A percentile compares a stretch with the other conserved stretches of the same genome.
phyloP scores from a whole-genome alignment of 2,888 invertebrate genomes.

The Epinotia ramella region DNA sequence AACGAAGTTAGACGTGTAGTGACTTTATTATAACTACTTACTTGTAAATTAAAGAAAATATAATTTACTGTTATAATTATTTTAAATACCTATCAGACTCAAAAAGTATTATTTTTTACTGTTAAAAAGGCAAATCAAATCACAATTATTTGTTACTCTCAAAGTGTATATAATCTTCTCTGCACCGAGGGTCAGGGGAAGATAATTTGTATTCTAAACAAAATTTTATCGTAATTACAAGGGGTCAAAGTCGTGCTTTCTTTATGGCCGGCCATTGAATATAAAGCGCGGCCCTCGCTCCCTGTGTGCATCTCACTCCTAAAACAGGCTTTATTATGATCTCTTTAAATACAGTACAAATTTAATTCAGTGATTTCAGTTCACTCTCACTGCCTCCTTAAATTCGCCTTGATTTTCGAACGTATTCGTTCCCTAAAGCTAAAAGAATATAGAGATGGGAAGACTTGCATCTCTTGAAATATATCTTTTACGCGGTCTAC shows the following conservation, averaged over 20 bases:
- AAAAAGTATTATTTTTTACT: neutral
- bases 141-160: conserved; percentile 40
- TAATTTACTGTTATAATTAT: neutral
- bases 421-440: neutral
- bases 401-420: neutral
- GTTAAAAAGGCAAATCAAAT: neutral
- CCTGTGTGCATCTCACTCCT: conserved; percentile 35
- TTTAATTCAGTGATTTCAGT: conserved; percentile 38
- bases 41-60: neutral
- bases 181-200: conserved; percentile 49
- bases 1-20: too few relatives aligned
- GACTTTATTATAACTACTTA: neutral
- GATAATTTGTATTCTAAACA: conserved; percentile 68
- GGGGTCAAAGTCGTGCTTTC: conserved; percentile 56
- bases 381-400: neutral
- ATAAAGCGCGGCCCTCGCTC: conserved; percentile 49
- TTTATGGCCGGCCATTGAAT: conserved; percentile 49
- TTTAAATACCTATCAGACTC: too few relatives aligned
- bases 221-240: conserved; percentile 66
- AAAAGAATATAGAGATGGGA: neutral
- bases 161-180: conserved; percentile 58
- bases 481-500: neutral
- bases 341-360: conserved; percentile 39
- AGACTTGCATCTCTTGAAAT: conserved; percentile 1
- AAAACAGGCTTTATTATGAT: conserved; percentile 44